phyloP scores from a whole-genome alignment of 2,113 vertebrate genomes.

The Phylloscopus trochilus region DNA sequence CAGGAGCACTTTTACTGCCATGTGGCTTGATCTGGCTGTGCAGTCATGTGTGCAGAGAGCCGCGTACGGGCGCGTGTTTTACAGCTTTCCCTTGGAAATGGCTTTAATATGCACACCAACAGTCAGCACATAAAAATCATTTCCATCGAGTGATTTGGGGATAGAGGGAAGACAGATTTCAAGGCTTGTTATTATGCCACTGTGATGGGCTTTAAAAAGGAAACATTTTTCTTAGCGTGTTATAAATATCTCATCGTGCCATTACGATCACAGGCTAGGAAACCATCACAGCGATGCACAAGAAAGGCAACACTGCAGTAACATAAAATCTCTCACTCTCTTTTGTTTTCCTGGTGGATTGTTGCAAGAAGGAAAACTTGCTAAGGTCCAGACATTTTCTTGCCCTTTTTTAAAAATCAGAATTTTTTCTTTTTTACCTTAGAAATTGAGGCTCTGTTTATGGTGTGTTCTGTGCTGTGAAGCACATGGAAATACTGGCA shows the following conservation, averaged over 20 bases:
- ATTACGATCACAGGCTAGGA: not conserved
- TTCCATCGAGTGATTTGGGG: not conserved
- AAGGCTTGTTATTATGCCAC: constrained; percentile 28
- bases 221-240: constrained; percentile 40
- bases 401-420: not conserved
- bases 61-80: not conserved
- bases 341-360: not conserved
- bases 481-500: not conserved
- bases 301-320: not conserved
- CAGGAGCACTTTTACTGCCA: constrained; percentile 8
- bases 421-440: not conserved
- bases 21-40: constrained; percentile 8
- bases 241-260: constrained; percentile 33
- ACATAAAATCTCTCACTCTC: not conserved
- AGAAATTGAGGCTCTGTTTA: not conserved
- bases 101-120: constrained; percentile 16
- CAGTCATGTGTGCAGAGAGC: not conserved
- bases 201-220: constrained; percentile 41
- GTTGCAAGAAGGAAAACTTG: not conserved
- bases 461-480: not conserved
- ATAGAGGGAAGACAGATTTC: constrained; percentile 10
- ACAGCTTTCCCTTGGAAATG: constrained; percentile 16
- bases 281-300: not conserved
- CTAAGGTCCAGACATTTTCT: not conserved
- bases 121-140: constrained; percentile 29